Base-by-base conservation (phyloP, 2,888 invertebrate species). In the Cosmia pyralina region DNA sequence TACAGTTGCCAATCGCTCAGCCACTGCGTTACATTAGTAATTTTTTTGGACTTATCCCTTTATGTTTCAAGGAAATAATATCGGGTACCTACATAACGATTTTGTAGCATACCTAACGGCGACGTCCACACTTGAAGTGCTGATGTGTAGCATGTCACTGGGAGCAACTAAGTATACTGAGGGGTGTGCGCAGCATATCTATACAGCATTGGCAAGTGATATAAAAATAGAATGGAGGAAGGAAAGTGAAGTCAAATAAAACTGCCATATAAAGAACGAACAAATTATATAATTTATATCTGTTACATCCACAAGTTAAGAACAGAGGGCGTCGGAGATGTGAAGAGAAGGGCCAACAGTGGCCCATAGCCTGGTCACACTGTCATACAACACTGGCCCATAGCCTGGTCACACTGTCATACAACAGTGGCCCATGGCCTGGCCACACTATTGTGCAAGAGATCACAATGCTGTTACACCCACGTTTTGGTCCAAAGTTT, bases 211-310 rank as follows among this genome's bases (percentile, higher is more conserved):
- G 4, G 4, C 19, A 28, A 19, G 8, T 34, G 28, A 55, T 57
- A n/a, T 55, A 13, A n/a, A 6, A 53, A 50, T 4, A 57, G 53
- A 22, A 7, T 13, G 22, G 13, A 41, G n/a, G 19, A 8, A 66
- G 15, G 19, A 28, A 7, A 50, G 11, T 46, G 4, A 50, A 52
- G 11, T 17, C 0, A 82, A 82, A 82, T 82, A 52, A 82, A 82
- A 82, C 75, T 15, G 11, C 22, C 15, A 48, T 22, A 11, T 92
- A 92, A 88, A 94, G 94, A 95, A 95, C 95, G 94, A 96, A 96
- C 94, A 93, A 94, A 95, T 94, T 90, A 93, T 95, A 93, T 94
- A 94, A 88, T 91, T 89, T 87, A 89, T 93, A 92, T 93, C 89
- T 92, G 92, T 92, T 93, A 94, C 93, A 94, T 93, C 87, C 90